Evolutionary conservation across 2,888 invertebrate species (phyloP).

Genomic region (Andrena dorsata): DNA sequence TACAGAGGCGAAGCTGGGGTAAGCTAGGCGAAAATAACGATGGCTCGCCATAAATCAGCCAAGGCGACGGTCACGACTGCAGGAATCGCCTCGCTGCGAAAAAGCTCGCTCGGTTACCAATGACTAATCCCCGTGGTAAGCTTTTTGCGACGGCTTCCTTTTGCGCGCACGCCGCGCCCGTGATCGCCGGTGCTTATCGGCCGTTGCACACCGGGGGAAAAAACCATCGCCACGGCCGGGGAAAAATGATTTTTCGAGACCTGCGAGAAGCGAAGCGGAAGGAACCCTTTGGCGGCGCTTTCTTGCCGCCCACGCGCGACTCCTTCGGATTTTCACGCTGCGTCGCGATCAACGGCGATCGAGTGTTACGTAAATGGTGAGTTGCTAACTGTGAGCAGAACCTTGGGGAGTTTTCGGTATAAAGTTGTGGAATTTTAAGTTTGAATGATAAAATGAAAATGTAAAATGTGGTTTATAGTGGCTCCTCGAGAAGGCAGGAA

Average conservation of each 20-base stretch:
- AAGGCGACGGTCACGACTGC: slow-evolving; percentile 73
- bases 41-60: slow-evolving; percentile 72
- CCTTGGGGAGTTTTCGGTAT: background rate
- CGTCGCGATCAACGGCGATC: background rate
- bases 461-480: too few species aligned
- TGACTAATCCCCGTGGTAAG: slow-evolving; percentile 72
- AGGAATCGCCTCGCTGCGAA: slow-evolving; percentile 68
- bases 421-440: too few species aligned
- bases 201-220: slow-evolving; percentile 27
- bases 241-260: slow-evolving; percentile 46
- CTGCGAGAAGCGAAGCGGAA: slow-evolving; percentile 21
- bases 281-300: slow-evolving; percentile 7
- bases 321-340: background rate
- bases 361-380: too few species aligned
- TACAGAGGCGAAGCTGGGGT: slow-evolving; percentile 34
- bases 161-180: slow-evolving; percentile 67
- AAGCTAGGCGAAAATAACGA: slow-evolving; percentile 74
- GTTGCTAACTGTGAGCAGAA: background rate
- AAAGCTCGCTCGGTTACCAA: slow-evolving; percentile 71
- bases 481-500: too few species aligned
- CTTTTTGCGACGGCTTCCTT: slow-evolving; percentile 72
- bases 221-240: slow-evolving; percentile 41
- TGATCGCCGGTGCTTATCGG: slow-evolving; percentile 65
- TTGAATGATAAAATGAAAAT: too few species aligned
- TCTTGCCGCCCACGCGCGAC: slow-evolving; percentile 18